These are phyloP conservation scores for Erethizon dorsatum DNA, from an alignment of 2,797 vertebrate genomes.

Conservation along the genomic window DNA sequence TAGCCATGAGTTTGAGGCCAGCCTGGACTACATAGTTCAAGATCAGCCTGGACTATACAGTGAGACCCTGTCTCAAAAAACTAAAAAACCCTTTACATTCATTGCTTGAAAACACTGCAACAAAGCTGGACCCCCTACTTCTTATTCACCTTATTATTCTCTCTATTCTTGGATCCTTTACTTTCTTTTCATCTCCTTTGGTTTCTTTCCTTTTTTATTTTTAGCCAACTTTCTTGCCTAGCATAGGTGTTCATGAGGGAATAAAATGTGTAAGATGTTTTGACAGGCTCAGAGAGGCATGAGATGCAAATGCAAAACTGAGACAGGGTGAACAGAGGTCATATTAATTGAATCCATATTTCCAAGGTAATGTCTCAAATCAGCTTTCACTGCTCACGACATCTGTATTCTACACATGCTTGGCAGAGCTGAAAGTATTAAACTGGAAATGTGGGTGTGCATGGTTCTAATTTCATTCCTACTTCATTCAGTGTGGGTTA, in stretches of 20 bases:
- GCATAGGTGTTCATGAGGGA: neutral
- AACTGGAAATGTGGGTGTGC: neutral
- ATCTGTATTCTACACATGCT: neutral
- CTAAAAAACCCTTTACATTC: neutral
- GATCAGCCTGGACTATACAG: neutral
- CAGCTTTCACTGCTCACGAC: neutral
- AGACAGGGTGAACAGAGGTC: slow-evolving; percentile 36
- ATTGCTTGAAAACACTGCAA: neutral
- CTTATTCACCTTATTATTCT: neutral
- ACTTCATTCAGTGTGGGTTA: neutral
- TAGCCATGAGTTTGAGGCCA: neutral
- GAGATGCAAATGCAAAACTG: neutral
- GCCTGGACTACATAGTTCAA: neutral
- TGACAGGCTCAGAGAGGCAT: slow-evolving; percentile 60
- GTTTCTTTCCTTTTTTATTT: slow-evolving; percentile 23
- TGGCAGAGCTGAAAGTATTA: neutral
- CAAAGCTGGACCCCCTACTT: neutral
- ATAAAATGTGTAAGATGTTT: slow-evolving; percentile 28
- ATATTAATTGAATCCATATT: neutral
- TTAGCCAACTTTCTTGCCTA: slow-evolving; percentile 22
- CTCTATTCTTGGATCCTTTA: neutral
- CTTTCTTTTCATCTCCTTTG: neutral
- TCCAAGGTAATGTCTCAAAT: slow-evolving; percentile 45
- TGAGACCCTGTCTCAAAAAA: neutral
- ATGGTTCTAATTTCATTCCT: slow-evolving; percentile 23